Evolutionary conservation across 2,113 vertebrate species (phyloP).

Genomic region (Xiphophorus couchianus): DNA sequence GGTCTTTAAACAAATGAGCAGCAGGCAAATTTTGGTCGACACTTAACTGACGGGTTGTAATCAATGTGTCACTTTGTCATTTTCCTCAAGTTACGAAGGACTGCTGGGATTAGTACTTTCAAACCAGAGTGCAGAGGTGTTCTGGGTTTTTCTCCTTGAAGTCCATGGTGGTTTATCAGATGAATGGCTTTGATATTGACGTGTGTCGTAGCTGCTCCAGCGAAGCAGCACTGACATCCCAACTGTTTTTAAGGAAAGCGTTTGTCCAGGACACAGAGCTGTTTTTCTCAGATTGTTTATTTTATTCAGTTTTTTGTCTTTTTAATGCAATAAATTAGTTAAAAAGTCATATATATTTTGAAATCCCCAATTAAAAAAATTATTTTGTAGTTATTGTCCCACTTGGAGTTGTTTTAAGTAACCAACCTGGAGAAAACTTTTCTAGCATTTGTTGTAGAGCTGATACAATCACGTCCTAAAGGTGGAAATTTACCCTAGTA

Average conservation of each 20-base stretch:
- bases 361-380: neutral
- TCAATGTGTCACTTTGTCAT: slow-evolving; percentile 29
- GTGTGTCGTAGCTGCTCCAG: slow-evolving; percentile 1
- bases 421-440: neutral
- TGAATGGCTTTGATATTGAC: slow-evolving; percentile 14
- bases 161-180: neutral
- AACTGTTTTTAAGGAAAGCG: neutral
- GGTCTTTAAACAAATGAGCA: slow-evolving; percentile 21
- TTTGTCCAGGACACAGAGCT: neutral
- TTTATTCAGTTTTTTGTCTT: neutral
- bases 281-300: neutral
- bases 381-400: neutral
- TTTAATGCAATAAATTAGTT: neutral
- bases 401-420: neutral
- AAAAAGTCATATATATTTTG: neutral
- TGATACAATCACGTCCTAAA: no score
- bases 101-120: neutral
- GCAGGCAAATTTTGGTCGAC: slow-evolving; percentile 7
- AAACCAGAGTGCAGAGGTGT: neutral
- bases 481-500: no score
- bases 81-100: slow-evolving; percentile 1
- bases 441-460: neutral
- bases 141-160: neutral
- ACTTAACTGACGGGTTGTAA: slow-evolving; percentile 49
- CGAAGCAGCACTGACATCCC: slow-evolving; percentile 12